phyloP scores from a whole-genome alignment of 2,797 vertebrate species.

The Acipenser oxyrinchus region DNA sequence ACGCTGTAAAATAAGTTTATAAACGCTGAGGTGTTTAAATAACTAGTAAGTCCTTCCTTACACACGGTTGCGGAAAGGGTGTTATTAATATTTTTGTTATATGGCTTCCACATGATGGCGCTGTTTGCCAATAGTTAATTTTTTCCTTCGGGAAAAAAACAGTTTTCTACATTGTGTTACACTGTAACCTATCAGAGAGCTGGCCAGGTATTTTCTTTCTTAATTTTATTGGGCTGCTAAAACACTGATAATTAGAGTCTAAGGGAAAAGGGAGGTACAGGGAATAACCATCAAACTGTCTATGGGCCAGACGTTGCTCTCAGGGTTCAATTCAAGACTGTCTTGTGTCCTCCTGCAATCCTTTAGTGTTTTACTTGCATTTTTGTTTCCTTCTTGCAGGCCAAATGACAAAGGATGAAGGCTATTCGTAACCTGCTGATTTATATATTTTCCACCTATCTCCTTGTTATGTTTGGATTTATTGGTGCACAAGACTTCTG shows the following conservation, averaged over 20 bases:
- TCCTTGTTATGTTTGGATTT: slow-evolving; percentile 99
- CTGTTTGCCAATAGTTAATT: slow-evolving; percentile 82
- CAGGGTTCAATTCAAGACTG: no score
- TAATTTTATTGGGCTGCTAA: slow-evolving; percentile 13
- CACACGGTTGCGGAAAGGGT: no score
- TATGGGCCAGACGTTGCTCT: no score
- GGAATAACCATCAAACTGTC: no score
- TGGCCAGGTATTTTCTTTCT: slow-evolving; percentile 10
- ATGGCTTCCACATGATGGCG: slow-evolving; percentile 83
- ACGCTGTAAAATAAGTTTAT: no score
- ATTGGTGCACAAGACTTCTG: slow-evolving; percentile 99
- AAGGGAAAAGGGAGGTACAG: neutral
- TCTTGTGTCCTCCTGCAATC: slow-evolving; percentile 17
- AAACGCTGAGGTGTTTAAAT: no score
- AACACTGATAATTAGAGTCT: neutral
- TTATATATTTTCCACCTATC: slow-evolving; percentile 99
- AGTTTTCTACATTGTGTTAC: slow-evolving; percentile 59
- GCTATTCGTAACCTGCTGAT: slow-evolving; percentile 99
- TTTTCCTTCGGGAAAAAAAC: slow-evolving; percentile 50
- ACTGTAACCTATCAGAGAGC: slow-evolving; percentile 11
- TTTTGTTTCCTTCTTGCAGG: slow-evolving; percentile 82
- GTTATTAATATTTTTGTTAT: no score
- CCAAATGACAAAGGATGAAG: slow-evolving; percentile 99
- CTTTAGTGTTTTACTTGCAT: slow-evolving; percentile 59
- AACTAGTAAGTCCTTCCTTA: no score